These are phyloP conservation scores for Invenusta paracnida DNA, from an alignment of 2,888 invertebrate species.

Conservation along the genomic window DNA sequence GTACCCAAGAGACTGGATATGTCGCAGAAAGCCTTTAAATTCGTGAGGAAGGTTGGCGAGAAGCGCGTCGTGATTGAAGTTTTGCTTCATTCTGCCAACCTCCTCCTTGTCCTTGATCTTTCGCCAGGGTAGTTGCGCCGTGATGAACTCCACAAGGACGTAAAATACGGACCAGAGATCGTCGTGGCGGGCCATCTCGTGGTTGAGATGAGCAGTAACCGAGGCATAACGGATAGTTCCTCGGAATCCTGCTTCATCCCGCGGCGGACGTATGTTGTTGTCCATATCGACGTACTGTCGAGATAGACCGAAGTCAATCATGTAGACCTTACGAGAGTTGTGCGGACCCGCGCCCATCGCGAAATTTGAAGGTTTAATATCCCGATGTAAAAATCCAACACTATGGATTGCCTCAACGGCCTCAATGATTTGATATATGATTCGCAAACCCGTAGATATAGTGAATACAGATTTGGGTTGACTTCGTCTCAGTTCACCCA, in stretches of 20 bases:
- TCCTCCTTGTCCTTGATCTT: conserved; percentile 92
- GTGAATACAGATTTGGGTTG: conserved; percentile 92
- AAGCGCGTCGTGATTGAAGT: conserved; percentile 82
- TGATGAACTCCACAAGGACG: conserved; percentile 97
- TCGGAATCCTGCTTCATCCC: conserved; percentile 88
- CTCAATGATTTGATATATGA: conserved; percentile 78
- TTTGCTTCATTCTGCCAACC: conserved; percentile 90
- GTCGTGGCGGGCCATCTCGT: conserved; percentile 98
- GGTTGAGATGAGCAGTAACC: conserved; percentile 95
- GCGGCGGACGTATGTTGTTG: conserved; percentile 83
- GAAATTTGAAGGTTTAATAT: conserved; percentile 98
- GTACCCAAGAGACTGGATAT: conserved; percentile 82
- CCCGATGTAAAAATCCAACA: conserved; percentile 94
- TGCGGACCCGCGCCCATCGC: conserved; percentile 72
- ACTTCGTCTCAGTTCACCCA: conserved; percentile 79
- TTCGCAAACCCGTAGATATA: conserved; percentile 85
- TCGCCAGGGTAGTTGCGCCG: conserved; percentile 93
- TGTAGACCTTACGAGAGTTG: conserved; percentile 72
- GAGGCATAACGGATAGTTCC: conserved; percentile 95
- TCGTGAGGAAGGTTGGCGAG: conserved; percentile 40
- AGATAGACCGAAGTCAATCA: conserved; percentile 97
- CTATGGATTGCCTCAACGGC: conserved; percentile 90
- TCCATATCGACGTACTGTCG: conserved; percentile 80
- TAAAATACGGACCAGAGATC: conserved; percentile 98
- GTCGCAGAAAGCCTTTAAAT: conserved; percentile 81